Percentiles rank a stretch among this genome's conserved stretches.
Evolutionary conservation across 2,888 invertebrate genomes (phyloP).

Genomic region (Ochropleura plecta): DNA sequence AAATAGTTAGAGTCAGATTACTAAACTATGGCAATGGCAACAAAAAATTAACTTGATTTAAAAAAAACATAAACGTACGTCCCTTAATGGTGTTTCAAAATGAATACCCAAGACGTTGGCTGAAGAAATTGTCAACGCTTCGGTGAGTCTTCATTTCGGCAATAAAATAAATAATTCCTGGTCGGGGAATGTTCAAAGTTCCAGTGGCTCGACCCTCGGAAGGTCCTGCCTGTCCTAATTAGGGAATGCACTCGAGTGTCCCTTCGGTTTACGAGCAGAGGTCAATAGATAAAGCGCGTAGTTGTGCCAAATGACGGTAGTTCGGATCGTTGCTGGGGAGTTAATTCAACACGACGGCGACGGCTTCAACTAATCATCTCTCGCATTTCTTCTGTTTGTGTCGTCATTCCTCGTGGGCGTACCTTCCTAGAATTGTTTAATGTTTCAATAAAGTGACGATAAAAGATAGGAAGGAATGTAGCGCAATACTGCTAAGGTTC

Average conservation of each 20-base stretch:
- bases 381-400: constrained; percentile 28
- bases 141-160: constrained; percentile 59
- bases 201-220: constrained; percentile 50
- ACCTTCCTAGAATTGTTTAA: neutral
- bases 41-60: constrained; percentile 26
- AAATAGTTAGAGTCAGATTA: constrained; percentile 30
- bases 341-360: constrained; percentile 42
- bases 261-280: constrained; percentile 66
- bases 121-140: constrained; percentile 61
- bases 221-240: constrained; percentile 62
- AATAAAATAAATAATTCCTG: constrained; percentile 68
- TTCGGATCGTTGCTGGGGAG: constrained; percentile 45
- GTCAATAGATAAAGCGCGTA: constrained; percentile 62
- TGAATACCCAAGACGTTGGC: constrained; percentile 57
- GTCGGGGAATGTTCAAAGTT: constrained; percentile 66
- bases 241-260: constrained; percentile 67
- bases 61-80: constrained; percentile 33
- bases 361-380: constrained; percentile 43
- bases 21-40: neutral
- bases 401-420: neutral
- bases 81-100: constrained; percentile 47
- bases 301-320: constrained; percentile 61
- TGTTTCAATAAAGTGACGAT: neutral
- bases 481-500: neutral
- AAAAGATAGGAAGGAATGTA: neutral